These are phyloP conservation scores for Tachysurus fulvidraco DNA, from an alignment of 2,113 vertebrate species.

Conservation along the genomic window DNA sequence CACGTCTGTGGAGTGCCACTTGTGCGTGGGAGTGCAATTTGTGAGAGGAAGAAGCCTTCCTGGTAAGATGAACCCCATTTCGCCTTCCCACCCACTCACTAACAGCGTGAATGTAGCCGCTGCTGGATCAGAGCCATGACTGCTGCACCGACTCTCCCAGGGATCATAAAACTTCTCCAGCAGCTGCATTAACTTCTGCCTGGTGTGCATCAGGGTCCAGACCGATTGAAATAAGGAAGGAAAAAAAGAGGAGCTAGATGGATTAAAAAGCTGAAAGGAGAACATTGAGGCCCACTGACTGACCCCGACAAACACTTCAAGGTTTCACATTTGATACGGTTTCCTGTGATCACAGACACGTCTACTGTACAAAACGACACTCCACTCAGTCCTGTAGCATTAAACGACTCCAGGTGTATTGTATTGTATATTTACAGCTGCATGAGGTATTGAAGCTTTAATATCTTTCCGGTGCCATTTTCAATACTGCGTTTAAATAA, in stretches of 20 bases:
- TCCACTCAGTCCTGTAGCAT: neutral
- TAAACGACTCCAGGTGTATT: conserved; percentile 6
- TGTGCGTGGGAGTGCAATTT: conserved; percentile 51
- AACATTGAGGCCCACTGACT: conserved; percentile 40
- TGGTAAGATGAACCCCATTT: conserved; percentile 55
- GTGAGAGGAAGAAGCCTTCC: conserved; percentile 38
- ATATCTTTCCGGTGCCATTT: neutral
- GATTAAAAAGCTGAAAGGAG: conserved; percentile 46
- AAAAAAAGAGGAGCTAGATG: conserved; percentile 13
- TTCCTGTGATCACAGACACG: conserved; percentile 37
- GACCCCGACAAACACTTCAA: conserved; percentile 25
- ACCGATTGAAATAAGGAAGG: conserved; percentile 8
- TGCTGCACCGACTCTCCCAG: conserved; percentile 39
- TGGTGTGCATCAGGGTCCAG: conserved; percentile 46
- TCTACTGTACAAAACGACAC: neutral
- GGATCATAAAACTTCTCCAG: conserved; percentile 52
- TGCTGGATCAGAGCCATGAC: conserved; percentile 45
- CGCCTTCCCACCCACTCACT: conserved; percentile 54
- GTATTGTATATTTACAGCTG: neutral
- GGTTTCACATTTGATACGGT: conserved; percentile 33
- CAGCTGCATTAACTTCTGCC: conserved; percentile 54
- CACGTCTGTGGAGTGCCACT: conserved; percentile 45
- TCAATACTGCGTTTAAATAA: neutral
- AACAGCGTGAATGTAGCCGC: conserved; percentile 29
- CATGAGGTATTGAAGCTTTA: neutral